A percentile compares a stretch with the other conserved stretches of the same genome.
Conservation (phyloP, 2,888 invertebrate species). For the Gastracanthus pulcherrimus region DNA sequence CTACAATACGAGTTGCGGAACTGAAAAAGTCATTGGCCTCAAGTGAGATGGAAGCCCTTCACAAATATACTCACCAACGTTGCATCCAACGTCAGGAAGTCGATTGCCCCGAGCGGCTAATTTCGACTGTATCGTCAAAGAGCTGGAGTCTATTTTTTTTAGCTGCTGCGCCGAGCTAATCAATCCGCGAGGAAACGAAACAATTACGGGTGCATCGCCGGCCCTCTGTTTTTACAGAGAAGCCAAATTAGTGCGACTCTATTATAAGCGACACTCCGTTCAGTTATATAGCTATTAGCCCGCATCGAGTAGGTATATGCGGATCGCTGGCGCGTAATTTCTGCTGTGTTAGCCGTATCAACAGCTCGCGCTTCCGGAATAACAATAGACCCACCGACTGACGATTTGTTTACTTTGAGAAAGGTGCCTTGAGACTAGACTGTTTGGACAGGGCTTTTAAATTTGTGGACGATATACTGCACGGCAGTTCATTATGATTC, state of each 20-base stretch:
- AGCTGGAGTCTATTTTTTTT: conserved; percentile 29
- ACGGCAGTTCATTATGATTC: too few species aligned
- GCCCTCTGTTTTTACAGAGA: not conserved
- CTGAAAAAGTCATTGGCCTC: conserved; percentile 23
- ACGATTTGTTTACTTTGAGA: conserved; percentile 29
- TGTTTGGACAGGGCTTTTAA: conserved; percentile 12
- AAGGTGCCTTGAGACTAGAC: not conserved
- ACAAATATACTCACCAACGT: too few species aligned
- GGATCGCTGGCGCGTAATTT: too few species aligned
- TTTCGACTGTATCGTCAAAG: too few species aligned
- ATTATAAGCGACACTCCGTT: too few species aligned
- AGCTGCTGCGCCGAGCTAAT: conserved; percentile 40
- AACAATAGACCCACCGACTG: not conserved
- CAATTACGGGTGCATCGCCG: conserved; percentile 18
- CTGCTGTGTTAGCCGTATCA: conserved; percentile 29
- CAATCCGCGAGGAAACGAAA: conserved; percentile 2
- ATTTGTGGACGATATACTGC: not conserved
- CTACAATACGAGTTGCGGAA: too few species aligned
- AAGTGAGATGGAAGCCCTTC: conserved; percentile 35
- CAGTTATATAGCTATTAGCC: too few species aligned
- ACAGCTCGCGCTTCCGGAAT: conserved; percentile 35
- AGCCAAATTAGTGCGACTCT: conserved; percentile 19
- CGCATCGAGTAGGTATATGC: too few species aligned
- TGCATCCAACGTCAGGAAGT: not conserved
- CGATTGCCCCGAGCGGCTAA: conserved; percentile 11